phyloP scores from a whole-genome alignment of 2,113 vertebrate species.

The Ramphastos sulfuratus region DNA sequence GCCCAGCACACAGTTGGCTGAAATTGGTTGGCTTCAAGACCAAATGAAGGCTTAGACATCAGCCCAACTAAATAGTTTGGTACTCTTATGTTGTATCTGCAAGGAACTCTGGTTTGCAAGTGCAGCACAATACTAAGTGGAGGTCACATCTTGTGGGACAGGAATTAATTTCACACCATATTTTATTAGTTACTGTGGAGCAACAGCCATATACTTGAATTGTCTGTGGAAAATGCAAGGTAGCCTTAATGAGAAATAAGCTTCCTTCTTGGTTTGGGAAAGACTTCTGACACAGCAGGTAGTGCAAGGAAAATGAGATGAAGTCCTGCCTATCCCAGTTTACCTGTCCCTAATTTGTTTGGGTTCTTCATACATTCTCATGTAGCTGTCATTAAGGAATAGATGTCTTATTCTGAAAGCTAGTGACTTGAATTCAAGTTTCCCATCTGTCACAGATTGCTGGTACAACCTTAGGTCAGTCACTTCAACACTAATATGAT shows the following conservation, averaged over 20 bases:
- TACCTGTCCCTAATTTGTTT: neutral
- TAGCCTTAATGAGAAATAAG: neutral
- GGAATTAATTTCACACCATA: neutral
- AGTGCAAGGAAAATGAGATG: neutral
- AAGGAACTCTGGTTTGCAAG: neutral
- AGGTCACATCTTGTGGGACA: neutral
- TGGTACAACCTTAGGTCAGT: neutral
- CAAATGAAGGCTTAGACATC: neutral
- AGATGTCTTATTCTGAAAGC: neutral
- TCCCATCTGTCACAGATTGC: neutral
- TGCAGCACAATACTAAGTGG: neutral
- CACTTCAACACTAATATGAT: neutral
- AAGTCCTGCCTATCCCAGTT: neutral
- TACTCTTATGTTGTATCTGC: neutral
- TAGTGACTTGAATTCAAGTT: neutral
- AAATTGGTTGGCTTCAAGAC: neutral
- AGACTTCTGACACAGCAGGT: neutral
- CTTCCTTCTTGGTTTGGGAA: neutral
- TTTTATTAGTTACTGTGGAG: neutral
- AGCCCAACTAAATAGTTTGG: neutral
- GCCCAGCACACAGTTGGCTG: too few relatives aligned
- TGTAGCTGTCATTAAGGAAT: neutral
- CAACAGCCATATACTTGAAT: neutral
- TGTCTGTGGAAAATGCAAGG: neutral
- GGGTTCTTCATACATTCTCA: accelerated